Evolutionary conservation across 2,888 invertebrate species (phyloP).

Genomic region (Xylocampa areola): DNA sequence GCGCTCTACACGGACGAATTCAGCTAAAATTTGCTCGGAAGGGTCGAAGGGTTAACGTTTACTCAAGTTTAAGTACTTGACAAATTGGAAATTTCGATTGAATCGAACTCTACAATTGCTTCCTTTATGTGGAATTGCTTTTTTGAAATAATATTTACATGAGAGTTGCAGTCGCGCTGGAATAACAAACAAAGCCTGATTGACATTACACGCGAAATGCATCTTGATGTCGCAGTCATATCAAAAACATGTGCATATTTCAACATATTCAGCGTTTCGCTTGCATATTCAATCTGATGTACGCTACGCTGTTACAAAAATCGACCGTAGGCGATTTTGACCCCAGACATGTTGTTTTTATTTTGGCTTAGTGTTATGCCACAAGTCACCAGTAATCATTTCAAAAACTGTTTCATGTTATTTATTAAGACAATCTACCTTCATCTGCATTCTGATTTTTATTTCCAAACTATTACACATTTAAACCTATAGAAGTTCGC

Average conservation of each 20-base stretch:
- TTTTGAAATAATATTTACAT: slow-evolving; percentile 15
- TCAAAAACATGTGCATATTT: slow-evolving; percentile 63
- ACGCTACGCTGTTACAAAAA: slow-evolving; percentile 62
- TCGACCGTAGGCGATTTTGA: slow-evolving; percentile 51
- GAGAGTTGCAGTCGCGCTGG: slow-evolving; percentile 9
- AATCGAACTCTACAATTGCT: slow-evolving; percentile 31
- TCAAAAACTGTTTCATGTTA: no score
- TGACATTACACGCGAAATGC: slow-evolving; percentile 45
- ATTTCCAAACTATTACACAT: slow-evolving; percentile 23
- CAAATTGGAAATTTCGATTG: slow-evolving; percentile 54
- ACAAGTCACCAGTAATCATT: background rate
- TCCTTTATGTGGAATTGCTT: slow-evolving; percentile 7
- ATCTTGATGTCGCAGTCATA: slow-evolving; percentile 60
- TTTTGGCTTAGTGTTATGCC: slow-evolving; percentile 46
- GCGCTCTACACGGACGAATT: slow-evolving; percentile 63
- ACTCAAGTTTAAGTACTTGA: slow-evolving; percentile 54
- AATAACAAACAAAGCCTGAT: slow-evolving; percentile 46
- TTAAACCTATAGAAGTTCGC: slow-evolving; percentile 30
- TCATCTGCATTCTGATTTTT: no score
- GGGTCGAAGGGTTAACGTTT: slow-evolving; percentile 61
- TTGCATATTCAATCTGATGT: slow-evolving; percentile 65
- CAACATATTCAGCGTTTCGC: slow-evolving; percentile 58
- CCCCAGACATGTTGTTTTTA: slow-evolving; percentile 41
- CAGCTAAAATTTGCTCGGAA: slow-evolving; percentile 56
- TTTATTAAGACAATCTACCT: no score